Percentiles rank a stretch among this genome's conserved stretches.
These are phyloP conservation scores for Tetragonula clypearis DNA, from an alignment of 1,140 invertebrate genomes.

Conservation along the genomic window DNA sequence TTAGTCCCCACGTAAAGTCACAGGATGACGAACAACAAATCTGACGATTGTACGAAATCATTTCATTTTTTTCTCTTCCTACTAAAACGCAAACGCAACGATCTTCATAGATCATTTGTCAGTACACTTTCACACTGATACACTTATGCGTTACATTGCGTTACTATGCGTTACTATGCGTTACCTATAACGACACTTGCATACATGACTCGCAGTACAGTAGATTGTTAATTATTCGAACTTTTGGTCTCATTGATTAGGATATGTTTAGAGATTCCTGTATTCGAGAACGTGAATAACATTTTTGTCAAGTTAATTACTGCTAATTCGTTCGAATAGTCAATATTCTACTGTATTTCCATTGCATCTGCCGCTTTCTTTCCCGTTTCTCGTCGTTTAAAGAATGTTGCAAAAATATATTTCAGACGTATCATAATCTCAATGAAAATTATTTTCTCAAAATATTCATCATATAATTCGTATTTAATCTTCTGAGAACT, in stretches of 20 bases:
- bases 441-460: background rate
- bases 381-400: background rate
- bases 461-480: background rate
- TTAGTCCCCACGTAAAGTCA: constrained; percentile 22
- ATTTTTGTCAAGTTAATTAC: background rate
- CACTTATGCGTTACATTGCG: constrained; percentile 23
- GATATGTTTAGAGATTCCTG: background rate
- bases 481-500: background rate
- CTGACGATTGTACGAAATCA: constrained; percentile 12
- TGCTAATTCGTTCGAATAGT: background rate
- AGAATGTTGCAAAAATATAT: background rate
- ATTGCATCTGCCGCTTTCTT: background rate
- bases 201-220: constrained; percentile 31
- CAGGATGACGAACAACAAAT: constrained; percentile 14
- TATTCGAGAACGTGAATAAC: too few species aligned
- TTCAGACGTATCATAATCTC: background rate
- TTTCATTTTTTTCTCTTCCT: background rate
- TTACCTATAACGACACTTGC: constrained; percentile 49
- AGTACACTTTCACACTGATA: constrained; percentile 31
- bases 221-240: background rate
- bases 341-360: constrained; percentile 5
- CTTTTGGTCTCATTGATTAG: background rate
- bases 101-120: constrained; percentile 4
- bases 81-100: constrained; percentile 12
- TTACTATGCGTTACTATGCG: constrained; percentile 13